Conservation (phyloP, 2,797 vertebrate genomes). For the Halcyon leucocephala region DNA sequence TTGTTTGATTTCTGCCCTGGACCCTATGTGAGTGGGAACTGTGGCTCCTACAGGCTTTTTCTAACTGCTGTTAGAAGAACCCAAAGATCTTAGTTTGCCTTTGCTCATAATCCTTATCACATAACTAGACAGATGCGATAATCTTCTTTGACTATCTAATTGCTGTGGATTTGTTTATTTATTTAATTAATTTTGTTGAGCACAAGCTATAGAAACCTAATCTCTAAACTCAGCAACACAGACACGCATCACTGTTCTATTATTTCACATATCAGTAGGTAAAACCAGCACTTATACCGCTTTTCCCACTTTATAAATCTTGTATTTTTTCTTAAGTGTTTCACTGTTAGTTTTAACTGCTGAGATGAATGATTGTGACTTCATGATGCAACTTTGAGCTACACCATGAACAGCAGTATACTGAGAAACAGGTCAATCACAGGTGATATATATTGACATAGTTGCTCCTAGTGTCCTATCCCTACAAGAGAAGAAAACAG, state of each 20-base stretch:
- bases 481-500: neutral
- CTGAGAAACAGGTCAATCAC: neutral
- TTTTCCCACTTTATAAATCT: neutral
- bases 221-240: neutral
- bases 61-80: neutral
- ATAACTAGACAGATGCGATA: neutral
- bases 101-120: neutral
- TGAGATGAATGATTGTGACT: neutral
- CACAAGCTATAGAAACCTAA: neutral
- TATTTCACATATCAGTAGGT: neutral
- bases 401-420: neutral
- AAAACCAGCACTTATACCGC: neutral
- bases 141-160: neutral
- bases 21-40: neutral
- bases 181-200: neutral
- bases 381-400: neutral
- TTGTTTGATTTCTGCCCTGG: neutral
- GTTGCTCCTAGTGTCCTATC: neutral
- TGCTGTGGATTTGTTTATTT: neutral
- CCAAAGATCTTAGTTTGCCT: neutral
- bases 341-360: neutral
- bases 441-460: neutral
- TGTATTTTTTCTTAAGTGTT: neutral
- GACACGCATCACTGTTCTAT: neutral
- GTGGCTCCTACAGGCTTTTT: neutral